phyloP scores from a whole-genome alignment of 2,888 invertebrate species.

The Himalopsyche kuldschensis region DNA sequence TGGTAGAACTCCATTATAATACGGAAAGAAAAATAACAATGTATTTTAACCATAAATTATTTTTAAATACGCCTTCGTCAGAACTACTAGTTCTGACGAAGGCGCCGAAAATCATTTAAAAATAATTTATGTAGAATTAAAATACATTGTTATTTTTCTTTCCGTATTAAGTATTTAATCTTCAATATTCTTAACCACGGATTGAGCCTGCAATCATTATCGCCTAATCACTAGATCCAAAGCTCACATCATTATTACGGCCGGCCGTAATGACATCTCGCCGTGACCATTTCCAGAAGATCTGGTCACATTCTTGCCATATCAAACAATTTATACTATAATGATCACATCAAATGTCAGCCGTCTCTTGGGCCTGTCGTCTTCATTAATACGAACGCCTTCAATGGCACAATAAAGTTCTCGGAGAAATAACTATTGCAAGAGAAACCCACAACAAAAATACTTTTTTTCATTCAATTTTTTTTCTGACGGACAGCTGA shows the following conservation, averaged over 20 bases:
- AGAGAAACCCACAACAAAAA: neutral
- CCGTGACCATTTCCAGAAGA: slow-evolving; percentile 10
- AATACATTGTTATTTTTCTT: no score
- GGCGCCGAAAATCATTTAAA: no score
- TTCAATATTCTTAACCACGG: neutral
- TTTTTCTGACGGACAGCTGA: neutral
- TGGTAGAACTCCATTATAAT: no score
- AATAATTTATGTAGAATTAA: no score
- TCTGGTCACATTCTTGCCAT: slow-evolving; percentile 16
- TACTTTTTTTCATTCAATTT: neutral
- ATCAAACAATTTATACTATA: slow-evolving; percentile 25
- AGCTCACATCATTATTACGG: neutral
- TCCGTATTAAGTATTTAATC: no score
- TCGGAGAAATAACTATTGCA: neutral
- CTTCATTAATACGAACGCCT: slow-evolving; percentile 2
- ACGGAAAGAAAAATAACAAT: no score
- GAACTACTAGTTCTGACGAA: no score
- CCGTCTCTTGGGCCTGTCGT: neutral
- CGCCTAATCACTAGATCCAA: neutral
- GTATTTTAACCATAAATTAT: no score
- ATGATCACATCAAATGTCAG: slow-evolving; percentile 4
- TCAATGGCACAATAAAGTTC: neutral
- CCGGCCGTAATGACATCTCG: slow-evolving; percentile 13
- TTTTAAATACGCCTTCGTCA: no score
- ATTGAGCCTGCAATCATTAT: neutral